phyloP scores from a whole-genome alignment of 2,113 vertebrate species.

The Poeciliopsis prolifica region DNA sequence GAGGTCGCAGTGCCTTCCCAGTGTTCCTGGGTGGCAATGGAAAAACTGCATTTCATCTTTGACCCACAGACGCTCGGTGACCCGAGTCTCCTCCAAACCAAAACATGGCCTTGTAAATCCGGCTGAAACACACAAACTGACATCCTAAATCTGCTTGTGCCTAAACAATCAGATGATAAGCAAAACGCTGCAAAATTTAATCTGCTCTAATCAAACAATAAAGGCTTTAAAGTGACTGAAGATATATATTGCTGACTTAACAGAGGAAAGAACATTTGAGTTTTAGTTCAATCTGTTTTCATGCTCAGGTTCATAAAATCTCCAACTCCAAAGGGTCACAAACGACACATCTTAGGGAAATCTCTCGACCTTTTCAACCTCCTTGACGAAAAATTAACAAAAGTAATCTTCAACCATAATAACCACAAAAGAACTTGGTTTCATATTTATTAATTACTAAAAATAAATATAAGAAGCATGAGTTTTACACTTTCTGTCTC shows the following conservation, averaged over 20 bases:
- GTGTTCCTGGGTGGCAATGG: slow-evolving; percentile 22
- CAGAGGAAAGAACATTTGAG: slow-evolving; percentile 24
- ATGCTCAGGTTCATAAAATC: background rate
- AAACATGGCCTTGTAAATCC: slow-evolving; percentile 36
- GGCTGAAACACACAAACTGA: slow-evolving; percentile 51
- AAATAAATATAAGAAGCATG: background rate
- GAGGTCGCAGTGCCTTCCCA: slow-evolving; percentile 22
- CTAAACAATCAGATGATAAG: slow-evolving; percentile 30
- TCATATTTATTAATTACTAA: background rate
- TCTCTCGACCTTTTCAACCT: background rate
- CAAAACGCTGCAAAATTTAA: background rate
- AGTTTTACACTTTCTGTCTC: background rate
- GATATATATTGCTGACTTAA: slow-evolving; percentile 10
- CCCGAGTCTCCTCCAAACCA: slow-evolving; percentile 32
- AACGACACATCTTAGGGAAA: background rate
- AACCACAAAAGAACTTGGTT: background rate
- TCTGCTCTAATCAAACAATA: background rate
- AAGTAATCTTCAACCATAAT: background rate
- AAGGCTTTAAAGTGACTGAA: background rate
- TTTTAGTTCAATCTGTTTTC: slow-evolving; percentile 1
- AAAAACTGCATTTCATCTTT: slow-evolving; percentile 54
- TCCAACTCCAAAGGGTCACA: too few species aligned
- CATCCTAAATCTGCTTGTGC: slow-evolving; percentile 40
- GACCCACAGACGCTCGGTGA: slow-evolving; percentile 35
- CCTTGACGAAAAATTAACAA: background rate